A percentile compares a stretch with the other conserved stretches of the same genome.
Conservation (phyloP, 2,888 invertebrate species). For the Cryptus viduatorius region DNA sequence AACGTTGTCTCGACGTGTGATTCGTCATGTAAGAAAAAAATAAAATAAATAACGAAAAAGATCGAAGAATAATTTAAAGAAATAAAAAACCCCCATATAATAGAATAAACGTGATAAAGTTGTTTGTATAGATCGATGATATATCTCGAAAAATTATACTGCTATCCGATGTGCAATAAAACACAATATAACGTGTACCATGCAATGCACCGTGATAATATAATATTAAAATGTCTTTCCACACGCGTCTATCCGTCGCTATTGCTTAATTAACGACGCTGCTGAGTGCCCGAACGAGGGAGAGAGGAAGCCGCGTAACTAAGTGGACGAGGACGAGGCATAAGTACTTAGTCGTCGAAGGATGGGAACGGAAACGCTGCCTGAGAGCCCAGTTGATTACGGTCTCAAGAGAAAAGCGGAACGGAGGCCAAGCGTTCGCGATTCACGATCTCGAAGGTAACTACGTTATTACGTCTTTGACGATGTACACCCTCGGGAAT, state of each 20-base stretch:
- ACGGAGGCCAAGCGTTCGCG: constrained; percentile 61
- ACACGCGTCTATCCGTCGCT: constrained; percentile 5
- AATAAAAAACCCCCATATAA: background rate
- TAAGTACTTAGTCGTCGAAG: constrained; percentile 25
- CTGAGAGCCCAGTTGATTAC: constrained; percentile 30
- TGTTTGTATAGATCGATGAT: constrained; percentile 3
- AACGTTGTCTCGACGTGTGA: constrained; percentile 3
- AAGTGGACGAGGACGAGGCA: constrained; percentile 56
- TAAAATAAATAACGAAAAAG: background rate
- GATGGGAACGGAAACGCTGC: constrained; percentile 48
- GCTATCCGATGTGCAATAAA: constrained; percentile 35
- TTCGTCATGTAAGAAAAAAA: background rate
- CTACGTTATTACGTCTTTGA: background rate
- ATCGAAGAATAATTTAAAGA: constrained; percentile 18
- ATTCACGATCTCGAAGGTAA: background rate
- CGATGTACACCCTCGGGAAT: background rate
- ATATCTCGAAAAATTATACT: constrained; percentile 24
- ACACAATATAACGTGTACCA: constrained; percentile 13
- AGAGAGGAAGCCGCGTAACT: constrained; percentile 13
- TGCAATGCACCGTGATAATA: background rate
- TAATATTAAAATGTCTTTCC: constrained; percentile 18
- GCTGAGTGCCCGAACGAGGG: constrained; percentile 19
- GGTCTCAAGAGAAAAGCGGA: constrained; percentile 19
- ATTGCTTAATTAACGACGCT: constrained; percentile 31
- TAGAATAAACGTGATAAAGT: constrained; percentile 35